Evolutionary conservation across 1,140 invertebrate species (phyloP).

Genomic region (Tetragnatha versicolor): DNA sequence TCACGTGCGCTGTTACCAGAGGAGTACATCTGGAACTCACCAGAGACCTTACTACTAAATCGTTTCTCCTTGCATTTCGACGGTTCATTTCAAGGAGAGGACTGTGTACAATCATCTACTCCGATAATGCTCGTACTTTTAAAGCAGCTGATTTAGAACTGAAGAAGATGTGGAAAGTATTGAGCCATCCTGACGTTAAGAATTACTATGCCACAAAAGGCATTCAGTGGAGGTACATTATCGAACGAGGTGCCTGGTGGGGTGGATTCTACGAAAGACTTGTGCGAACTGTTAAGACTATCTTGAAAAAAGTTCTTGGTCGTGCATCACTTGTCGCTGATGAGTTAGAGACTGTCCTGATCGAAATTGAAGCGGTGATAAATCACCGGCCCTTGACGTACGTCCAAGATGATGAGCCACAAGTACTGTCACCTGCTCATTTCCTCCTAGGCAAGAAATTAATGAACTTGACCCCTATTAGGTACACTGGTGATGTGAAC

Average conservation of each 20-base stretch:
- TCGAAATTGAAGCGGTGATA: slow-evolving; percentile 17
- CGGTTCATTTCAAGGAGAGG: slow-evolving; percentile 61
- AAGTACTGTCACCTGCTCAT: slow-evolving; percentile 27
- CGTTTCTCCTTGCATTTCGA: slow-evolving; percentile 59
- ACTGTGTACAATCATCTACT: slow-evolving; percentile 57
- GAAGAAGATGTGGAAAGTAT: background rate
- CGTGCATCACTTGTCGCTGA: background rate
- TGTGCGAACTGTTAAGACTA: background rate
- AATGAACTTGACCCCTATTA: background rate
- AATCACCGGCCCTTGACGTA: slow-evolving; percentile 31
- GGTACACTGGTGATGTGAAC: background rate
- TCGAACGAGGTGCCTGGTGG: background rate
- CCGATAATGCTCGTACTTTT: slow-evolving; percentile 63
- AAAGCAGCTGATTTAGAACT: slow-evolving; percentile 58
- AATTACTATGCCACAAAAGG: background rate
- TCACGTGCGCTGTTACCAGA: no score
- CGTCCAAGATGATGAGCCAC: slow-evolving; percentile 19
- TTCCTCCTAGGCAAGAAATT: background rate
- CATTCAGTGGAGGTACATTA: background rate
- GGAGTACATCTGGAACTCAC: slow-evolving; percentile 63
- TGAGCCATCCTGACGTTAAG: background rate
- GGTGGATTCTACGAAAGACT: slow-evolving; percentile 1
- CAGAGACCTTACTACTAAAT: slow-evolving; percentile 59
- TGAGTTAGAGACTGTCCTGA: background rate
- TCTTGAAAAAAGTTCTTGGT: background rate